phyloP scores from a whole-genome alignment of 1,140 invertebrate genomes.

The Conus ventricosus region DNA sequence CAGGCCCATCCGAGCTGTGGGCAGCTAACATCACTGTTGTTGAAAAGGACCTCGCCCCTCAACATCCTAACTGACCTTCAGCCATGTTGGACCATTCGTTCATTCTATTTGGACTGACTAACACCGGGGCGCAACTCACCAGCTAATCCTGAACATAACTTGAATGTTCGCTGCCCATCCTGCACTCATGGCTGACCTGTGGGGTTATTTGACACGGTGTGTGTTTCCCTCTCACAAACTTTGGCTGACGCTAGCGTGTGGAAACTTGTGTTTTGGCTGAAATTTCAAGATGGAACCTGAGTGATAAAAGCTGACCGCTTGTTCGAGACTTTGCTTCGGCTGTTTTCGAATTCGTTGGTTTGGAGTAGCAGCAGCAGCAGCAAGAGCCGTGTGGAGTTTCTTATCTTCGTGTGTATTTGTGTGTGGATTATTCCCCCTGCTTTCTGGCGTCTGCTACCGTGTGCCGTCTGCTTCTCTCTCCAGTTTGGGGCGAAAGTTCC shows the following conservation, averaged over 20 bases:
- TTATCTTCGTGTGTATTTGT: neutral
- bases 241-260: neutral
- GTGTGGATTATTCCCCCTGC: neutral
- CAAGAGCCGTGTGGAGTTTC: neutral
- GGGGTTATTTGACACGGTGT: neutral
- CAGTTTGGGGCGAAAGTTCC: conserved; percentile 5
- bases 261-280: neutral
- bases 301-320: neutral
- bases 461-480: neutral
- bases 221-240: neutral
- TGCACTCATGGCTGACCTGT: neutral
- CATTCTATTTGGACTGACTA: neutral
- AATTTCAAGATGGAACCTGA: neutral
- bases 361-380: neutral
- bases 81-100: neutral
- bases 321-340: neutral
- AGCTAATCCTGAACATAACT: neutral
- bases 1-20: too few relatives aligned
- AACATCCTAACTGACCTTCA: conserved; percentile 16
- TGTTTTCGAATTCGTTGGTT: neutral
- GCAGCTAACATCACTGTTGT: too few relatives aligned
- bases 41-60: neutral
- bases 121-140: neutral
- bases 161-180: neutral
- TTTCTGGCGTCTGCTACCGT: conserved; percentile 2